Conservation (phyloP, 2,797 vertebrate species). For the Tarsius wallacei region DNA sequence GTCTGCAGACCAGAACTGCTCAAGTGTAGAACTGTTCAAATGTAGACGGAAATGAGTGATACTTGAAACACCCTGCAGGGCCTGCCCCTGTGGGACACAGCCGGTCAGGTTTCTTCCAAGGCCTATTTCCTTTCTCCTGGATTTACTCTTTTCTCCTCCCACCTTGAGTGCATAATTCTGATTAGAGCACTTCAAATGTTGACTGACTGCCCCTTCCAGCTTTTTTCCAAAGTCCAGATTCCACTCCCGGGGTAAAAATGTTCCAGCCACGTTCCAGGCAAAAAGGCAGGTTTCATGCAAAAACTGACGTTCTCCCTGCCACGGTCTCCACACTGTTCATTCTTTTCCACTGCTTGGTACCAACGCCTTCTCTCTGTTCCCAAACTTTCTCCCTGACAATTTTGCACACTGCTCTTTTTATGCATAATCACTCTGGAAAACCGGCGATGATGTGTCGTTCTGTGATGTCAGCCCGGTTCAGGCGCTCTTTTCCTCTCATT, state of each 20-base stretch:
- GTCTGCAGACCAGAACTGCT: not conserved
- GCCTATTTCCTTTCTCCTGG: too few relatives aligned
- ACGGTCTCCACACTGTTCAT: accelerated
- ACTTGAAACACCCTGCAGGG: accelerated
- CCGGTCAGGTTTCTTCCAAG: not conserved
- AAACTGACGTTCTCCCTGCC: not conserved
- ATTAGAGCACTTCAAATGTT: not conserved
- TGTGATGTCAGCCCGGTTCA: not conserved
- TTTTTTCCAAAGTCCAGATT: not conserved
- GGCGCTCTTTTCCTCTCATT: constrained; percentile 40
- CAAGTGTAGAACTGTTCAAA: accelerated
- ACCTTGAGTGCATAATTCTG: accelerated
- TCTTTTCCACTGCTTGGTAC: not conserved
- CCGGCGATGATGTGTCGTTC: not conserved
- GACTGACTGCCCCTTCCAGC: not conserved
- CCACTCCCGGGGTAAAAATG: not conserved
- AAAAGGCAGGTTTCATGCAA: not conserved
- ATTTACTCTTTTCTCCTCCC: not conserved
- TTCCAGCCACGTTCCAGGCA: not conserved
- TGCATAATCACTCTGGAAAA: not conserved
- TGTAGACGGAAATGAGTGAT: accelerated
- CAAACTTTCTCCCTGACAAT: not conserved
- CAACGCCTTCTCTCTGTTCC: not conserved
- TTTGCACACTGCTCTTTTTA: not conserved
- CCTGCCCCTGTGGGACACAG: not conserved